Percentiles rank a stretch among this genome's conserved stretches.
These are phyloP conservation scores for Potamilus streckersoni DNA, from an alignment of 1,140 invertebrate species.

Conservation along the genomic window DNA sequence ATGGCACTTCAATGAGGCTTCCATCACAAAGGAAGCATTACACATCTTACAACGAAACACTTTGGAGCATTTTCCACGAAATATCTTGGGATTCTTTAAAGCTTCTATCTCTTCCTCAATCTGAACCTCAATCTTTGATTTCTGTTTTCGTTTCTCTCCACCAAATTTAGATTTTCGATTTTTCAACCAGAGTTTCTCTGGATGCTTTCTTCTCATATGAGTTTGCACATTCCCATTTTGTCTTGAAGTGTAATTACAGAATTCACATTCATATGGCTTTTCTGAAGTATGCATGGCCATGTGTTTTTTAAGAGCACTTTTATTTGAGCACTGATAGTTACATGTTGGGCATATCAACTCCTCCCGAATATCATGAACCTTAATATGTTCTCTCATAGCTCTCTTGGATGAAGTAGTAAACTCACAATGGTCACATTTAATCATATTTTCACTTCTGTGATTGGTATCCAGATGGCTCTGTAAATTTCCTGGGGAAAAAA, in stretches of 20 bases:
- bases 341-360: constrained; percentile 42
- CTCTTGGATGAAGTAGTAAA: constrained; percentile 51
- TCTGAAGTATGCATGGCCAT: constrained; percentile 68
- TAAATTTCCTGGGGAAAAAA: constrained; percentile 51
- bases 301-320: constrained; percentile 60
- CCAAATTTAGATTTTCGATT: not conserved
- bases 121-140: not conserved
- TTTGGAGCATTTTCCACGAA: constrained; percentile 45
- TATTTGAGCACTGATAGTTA: constrained; percentile 44
- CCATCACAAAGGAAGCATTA: constrained; percentile 60
- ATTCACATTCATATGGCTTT: constrained; percentile 62
- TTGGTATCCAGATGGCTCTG: constrained; percentile 53
- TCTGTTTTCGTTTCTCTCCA: too few relatives aligned
- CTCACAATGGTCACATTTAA: constrained; percentile 44
- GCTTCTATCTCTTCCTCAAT: not conserved
- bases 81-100: constrained; percentile 17
- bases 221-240: constrained; percentile 54
- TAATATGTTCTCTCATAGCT: constrained; percentile 46
- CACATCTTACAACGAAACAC: constrained; percentile 55
- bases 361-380: constrained; percentile 42
- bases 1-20: constrained; percentile 63
- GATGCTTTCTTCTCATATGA: constrained; percentile 52
- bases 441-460: constrained; percentile 47
- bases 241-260: constrained; percentile 62
- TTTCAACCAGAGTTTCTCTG: constrained; percentile 36